A percentile compares a stretch with the other conserved stretches of the same genome.
phyloP scores from a whole-genome alignment of 2,113 vertebrate species.

The Sebastes fasciatus region DNA sequence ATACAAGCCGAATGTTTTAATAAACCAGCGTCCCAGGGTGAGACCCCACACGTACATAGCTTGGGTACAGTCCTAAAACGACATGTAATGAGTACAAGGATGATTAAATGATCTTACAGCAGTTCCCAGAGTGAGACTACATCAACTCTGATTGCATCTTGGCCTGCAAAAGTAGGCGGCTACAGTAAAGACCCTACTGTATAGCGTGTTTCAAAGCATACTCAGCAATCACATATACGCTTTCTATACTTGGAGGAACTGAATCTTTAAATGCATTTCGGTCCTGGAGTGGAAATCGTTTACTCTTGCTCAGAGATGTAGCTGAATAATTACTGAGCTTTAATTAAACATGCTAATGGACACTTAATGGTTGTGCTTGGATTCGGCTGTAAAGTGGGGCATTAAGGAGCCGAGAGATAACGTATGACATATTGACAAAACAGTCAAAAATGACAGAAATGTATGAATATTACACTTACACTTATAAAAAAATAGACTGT shows the following conservation, averaged over 20 bases:
- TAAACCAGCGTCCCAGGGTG: background rate
- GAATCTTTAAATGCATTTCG: constrained; percentile 18
- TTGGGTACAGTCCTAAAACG: background rate
- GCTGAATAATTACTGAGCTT: constrained; percentile 53
- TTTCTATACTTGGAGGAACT: background rate
- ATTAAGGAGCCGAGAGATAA: background rate
- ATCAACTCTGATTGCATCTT: constrained; percentile 17
- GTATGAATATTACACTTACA: background rate
- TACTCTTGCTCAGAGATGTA: constrained; percentile 6
- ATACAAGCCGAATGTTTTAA: background rate
- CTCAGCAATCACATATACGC: background rate
- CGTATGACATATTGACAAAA: background rate
- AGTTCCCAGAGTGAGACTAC: background rate
- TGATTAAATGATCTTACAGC: constrained; percentile 36
- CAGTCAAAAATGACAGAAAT: background rate
- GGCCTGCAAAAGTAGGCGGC: background rate
- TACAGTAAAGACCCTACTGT: background rate
- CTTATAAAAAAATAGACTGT: background rate
- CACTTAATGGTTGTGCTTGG: constrained; percentile 25
- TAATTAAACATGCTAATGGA: constrained; percentile 65
- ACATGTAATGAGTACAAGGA: constrained; percentile 1
- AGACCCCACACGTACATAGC: background rate
- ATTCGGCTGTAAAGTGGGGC: constrained; percentile 7
- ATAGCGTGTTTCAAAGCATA: constrained; percentile 18
- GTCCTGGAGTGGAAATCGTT: constrained; percentile 26